These are phyloP conservation scores for Acanthochromis polyacanthus DNA, from an alignment of 2,113 vertebrate genomes.

Conservation along the genomic window DNA sequence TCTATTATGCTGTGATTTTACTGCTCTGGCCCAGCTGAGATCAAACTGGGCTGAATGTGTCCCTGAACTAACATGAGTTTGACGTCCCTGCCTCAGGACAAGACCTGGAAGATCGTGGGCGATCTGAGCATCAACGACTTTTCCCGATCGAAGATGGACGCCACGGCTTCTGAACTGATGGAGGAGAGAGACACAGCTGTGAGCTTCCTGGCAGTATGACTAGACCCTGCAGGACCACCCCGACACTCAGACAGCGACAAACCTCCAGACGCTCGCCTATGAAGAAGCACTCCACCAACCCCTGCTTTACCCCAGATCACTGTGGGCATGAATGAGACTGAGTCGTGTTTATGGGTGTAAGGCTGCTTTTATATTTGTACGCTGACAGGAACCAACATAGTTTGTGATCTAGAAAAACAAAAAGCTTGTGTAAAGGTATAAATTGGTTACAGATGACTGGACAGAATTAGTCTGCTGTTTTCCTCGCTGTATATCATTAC, in stretches of 20 bases:
- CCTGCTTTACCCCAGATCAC: conserved; percentile 24
- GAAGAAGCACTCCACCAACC: conserved; percentile 72
- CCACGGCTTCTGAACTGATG: conserved; percentile 91
- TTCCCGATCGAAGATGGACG: conserved; percentile 93
- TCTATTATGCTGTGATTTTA: no score
- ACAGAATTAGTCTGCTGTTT: not conserved
- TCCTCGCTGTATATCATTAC: not conserved
- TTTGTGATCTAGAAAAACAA: conserved; percentile 3
- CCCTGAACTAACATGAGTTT: no score
- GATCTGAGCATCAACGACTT: conserved; percentile 93
- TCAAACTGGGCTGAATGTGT: no score
- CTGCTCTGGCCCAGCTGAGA: no score
- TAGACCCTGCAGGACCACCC: conserved; percentile 63
- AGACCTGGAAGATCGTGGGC: conserved; percentile 93
- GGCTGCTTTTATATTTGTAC: conserved; percentile 41
- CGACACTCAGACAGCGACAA: conserved; percentile 77
- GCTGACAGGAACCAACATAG: not conserved
- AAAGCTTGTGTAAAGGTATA: conserved; percentile 2
- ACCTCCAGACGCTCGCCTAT: conserved; percentile 89
- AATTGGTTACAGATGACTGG: not conserved
- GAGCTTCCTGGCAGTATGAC: conserved; percentile 92
- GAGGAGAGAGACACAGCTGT: conserved; percentile 96
- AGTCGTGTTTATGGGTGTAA: conserved; percentile 52
- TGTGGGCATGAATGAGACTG: conserved; percentile 33
- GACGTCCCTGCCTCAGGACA: no score